phyloP scores from a whole-genome alignment of 2,888 invertebrate genomes.

The Chrysotoxum bicinctum region DNA sequence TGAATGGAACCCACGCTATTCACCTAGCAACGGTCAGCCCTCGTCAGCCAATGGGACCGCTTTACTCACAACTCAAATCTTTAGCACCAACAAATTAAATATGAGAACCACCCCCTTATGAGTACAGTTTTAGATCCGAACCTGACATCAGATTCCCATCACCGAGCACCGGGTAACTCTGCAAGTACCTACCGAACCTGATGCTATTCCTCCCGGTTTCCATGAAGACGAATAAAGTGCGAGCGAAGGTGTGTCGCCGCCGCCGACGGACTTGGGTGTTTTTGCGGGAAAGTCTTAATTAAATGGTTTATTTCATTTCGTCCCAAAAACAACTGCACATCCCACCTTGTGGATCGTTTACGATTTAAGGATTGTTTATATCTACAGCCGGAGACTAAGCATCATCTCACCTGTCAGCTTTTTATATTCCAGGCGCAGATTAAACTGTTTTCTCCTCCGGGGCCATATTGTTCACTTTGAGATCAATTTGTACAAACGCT shows the following conservation, averaged over 20 bases:
- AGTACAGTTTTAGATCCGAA: neutral
- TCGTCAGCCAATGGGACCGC: no score
- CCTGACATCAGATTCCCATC: neutral
- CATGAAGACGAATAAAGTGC: constrained; percentile 1
- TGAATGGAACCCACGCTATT: no score
- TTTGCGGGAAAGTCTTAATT: constrained; percentile 62
- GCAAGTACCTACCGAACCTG: neutral
- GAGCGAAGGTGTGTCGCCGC: constrained; percentile 36
- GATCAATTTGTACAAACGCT: constrained; percentile 21
- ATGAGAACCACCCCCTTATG: neutral
- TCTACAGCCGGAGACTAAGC: neutral
- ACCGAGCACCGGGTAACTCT: neutral
- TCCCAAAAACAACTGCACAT: neutral
- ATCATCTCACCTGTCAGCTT: constrained; percentile 59
- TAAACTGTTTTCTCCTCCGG: constrained; percentile 51
- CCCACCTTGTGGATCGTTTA: neutral
- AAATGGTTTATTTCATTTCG: constrained; percentile 41
- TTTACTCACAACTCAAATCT: no score
- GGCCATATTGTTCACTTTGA: constrained; percentile 51
- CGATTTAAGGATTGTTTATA: constrained; percentile 24
- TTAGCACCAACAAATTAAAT: neutral
- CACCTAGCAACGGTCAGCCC: no score
- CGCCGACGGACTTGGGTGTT: neutral
- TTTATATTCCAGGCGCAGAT: constrained; percentile 29
- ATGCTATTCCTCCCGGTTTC: neutral